Evolutionary conservation across 2,113 vertebrate genomes (phyloP).

Genomic region (Pteronura brasiliensis): DNA sequence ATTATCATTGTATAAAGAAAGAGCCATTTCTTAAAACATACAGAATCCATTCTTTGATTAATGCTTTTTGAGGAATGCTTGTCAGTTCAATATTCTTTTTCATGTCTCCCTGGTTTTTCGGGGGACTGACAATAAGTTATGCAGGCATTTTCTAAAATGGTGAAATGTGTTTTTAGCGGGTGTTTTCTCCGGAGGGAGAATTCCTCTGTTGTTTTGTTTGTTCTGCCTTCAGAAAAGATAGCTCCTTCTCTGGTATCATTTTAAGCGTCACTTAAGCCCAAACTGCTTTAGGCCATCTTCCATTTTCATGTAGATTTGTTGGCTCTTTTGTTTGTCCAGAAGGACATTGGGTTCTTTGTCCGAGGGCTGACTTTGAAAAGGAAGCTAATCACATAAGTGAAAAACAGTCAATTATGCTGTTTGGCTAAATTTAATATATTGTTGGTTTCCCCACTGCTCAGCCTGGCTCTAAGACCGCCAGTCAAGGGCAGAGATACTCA

Average conservation of each 20-base stretch:
- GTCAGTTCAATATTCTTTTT: neutral
- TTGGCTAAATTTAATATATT: constrained; percentile 35
- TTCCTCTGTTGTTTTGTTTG: neutral
- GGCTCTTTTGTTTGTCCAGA: neutral
- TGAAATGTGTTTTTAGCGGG: neutral
- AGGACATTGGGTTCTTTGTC: constrained; percentile 19
- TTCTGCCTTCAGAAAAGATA: neutral
- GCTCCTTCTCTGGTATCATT: neutral
- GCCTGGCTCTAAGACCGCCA: neutral
- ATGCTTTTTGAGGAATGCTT: neutral
- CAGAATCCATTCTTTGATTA: neutral
- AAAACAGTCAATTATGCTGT: constrained; percentile 29
- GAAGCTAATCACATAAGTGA: constrained; percentile 27
- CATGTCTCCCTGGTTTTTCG: neutral
- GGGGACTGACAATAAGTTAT: neutral
- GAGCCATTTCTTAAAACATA: neutral
- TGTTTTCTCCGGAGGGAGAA: constrained; percentile 19
- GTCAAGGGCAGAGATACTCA: neutral
- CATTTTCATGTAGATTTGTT: neutral
- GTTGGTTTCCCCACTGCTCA: neutral
- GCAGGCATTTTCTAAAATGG: neutral
- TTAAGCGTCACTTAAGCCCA: neutral
- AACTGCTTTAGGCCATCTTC: neutral
- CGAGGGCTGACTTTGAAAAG: constrained; percentile 34
- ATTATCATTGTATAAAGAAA: constrained; percentile 15